Conservation (phyloP, 1,140 invertebrate species). For the Meloidogyne exigua region DNA sequence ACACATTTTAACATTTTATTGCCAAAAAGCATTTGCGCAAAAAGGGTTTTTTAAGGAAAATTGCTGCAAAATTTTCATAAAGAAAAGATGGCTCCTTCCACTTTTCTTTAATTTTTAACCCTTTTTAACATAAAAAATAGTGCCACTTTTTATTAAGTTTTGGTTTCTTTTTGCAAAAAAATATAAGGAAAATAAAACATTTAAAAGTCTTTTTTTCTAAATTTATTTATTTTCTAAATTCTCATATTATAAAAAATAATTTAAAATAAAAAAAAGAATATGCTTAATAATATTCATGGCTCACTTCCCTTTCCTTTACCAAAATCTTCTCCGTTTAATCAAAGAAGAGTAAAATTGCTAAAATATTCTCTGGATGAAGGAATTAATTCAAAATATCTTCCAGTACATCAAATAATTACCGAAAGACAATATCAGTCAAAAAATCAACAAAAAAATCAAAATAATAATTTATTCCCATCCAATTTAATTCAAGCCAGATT, state of each 20-base stretch:
- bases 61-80: background rate
- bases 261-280: no score
- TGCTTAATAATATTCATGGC: background rate
- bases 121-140: background rate
- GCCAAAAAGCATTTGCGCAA: background rate
- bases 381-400: background rate
- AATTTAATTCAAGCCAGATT: background rate
- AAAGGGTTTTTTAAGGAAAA: background rate
- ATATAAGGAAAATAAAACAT: background rate
- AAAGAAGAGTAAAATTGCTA: constrained; percentile 2
- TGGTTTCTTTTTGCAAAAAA: background rate
- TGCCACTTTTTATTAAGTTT: background rate
- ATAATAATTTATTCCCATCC: background rate
- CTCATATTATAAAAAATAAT: no score
- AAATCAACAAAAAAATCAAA: background rate
- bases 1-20: no score
- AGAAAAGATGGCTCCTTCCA: background rate
- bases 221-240: no score
- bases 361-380: background rate
- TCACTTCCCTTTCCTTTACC: background rate
- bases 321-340: background rate
- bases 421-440: background rate
- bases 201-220: no score
- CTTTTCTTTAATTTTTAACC: background rate
- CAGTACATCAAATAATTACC: background rate